Base-by-base conservation (phyloP, 2,888 invertebrate genomes). In the Cosmorhoe ocellata region DNA sequence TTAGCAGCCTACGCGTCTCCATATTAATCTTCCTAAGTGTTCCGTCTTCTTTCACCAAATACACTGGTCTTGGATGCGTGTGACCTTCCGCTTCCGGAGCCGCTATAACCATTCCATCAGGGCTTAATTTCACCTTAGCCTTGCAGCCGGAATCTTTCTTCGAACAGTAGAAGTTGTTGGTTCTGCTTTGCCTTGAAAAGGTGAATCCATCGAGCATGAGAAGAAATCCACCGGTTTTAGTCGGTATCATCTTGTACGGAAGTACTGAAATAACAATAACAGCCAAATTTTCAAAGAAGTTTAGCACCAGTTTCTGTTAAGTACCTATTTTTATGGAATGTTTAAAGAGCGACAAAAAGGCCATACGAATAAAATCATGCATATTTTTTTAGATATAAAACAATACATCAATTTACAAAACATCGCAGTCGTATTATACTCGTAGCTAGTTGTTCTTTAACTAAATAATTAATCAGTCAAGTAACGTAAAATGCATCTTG, bases 191-290 rank as follows among this genome's bases (percentile, higher is more conserved):
- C 7, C 50, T 54, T 1, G 60, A 61, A 24, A 56, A 66, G 0
- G 64, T 64, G 34, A 46, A 64, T 0, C 63, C 63, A 11, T 58
- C 45, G 8, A 60, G 28, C 60, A 65, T 56, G 1, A 67, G 45
- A 0, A 58, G 51, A n/a, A 39, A 52, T 33, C 44, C 28, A 0
- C 51, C 51, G 6, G 24, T 42, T 33, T 27, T 42, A 0, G 42
- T 39, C 9, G 46, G 49, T 30, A 49, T 50, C 31, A 45, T 51
- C 34, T 36, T 45, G 30, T 34, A 66, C 8, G 36, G 18, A 22
- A 14, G 34, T 13, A 12, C 44, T 45, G 31, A 34, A 34, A 43
- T 39, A 50, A 30, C 11, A 30, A 30, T 30, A n/a, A 30, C 30
- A 11, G 28, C 28, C 18, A 3, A 18, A 18, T 4, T 18, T 3